Evolutionary conservation across 1,140 invertebrate genomes (phyloP), one percentile per base, ranked within the genome.

Genomic region (Drosophila suzukii): DNA sequence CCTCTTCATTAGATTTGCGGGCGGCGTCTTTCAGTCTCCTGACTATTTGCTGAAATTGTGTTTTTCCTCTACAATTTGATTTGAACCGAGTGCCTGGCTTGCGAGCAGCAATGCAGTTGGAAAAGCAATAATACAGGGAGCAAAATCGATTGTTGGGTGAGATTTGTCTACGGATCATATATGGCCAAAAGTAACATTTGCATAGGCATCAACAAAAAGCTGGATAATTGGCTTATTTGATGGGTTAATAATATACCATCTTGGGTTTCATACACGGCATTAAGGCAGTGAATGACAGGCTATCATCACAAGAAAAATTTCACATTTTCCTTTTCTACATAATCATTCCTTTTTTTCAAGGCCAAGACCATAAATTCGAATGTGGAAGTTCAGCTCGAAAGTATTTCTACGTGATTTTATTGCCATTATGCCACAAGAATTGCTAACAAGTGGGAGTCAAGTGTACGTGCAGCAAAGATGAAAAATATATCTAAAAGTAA

Each of bases 371-470:
- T 12, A 15, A 43, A 54, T 41, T 32, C 7, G 17, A 10, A 47
- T 54, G n/a, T 20, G 7, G 6, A 32, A 56, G 39, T 75, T 50
- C 30, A 58, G 39, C 34, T 57, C 27, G 44, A 20, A 65, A 51
- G 59, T 38, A 75, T 66, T 75, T 20, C 27, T 62, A 75, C 72
- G 71, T 75, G 72, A 75, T 62, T 75, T 55, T 54, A 75, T 65
- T 44, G 32, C 57, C 32, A 32, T 30, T 17, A 2, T 34, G 30
- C 34, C 17, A 5, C 6, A 13, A 15, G 55, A 44, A 57, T 65
- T 53, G 13, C 32, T 38, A 17, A 27, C 56, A 24, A 34, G 60
- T 41, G 10, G 13, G 65, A 44, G 47, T 32, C 6, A 30, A 36
- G 59, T 41, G 70, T 65, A 65, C 72, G 70, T 75, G 72, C 46